phyloP scores from a whole-genome alignment of 2,797 vertebrate genomes.

The Pangasius sanitwongsei region DNA sequence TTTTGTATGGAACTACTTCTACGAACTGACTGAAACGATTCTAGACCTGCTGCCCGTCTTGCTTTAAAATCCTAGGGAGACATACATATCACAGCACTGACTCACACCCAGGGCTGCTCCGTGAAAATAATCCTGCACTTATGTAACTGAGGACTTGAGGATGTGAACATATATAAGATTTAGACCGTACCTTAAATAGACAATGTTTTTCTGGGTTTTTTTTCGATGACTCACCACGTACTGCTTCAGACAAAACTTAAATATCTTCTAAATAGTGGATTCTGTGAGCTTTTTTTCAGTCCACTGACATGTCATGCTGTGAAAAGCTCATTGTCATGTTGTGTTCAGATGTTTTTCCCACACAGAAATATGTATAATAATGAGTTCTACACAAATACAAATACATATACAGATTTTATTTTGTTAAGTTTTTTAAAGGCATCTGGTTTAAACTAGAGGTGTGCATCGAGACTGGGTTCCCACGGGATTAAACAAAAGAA shows the following conservation, averaged over 20 bases:
- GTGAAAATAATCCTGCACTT: conserved; percentile 41
- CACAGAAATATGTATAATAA: background rate
- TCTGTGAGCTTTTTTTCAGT: background rate
- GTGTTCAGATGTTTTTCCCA: background rate
- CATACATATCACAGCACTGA: background rate
- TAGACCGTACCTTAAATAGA: background rate
- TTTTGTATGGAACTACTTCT: background rate
- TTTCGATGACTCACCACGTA: background rate
- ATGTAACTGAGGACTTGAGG: conserved; percentile 14
- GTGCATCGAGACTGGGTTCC: background rate
- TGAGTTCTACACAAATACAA: background rate
- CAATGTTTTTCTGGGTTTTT: background rate
- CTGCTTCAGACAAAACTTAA: background rate
- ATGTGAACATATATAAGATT: background rate
- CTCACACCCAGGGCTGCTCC: conserved; percentile 7
- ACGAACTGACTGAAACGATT: background rate
- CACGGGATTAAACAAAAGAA: background rate
- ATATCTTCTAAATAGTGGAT: background rate
- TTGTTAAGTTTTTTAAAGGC: background rate
- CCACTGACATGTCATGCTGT: background rate
- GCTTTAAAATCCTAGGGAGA: background rate
- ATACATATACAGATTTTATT: background rate
- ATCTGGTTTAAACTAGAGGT: background rate
- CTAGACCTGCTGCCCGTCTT: background rate
- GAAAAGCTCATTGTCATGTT: background rate